Conservation (phyloP, 2,113 vertebrate genomes). For the Myotis yumanensis region DNA sequence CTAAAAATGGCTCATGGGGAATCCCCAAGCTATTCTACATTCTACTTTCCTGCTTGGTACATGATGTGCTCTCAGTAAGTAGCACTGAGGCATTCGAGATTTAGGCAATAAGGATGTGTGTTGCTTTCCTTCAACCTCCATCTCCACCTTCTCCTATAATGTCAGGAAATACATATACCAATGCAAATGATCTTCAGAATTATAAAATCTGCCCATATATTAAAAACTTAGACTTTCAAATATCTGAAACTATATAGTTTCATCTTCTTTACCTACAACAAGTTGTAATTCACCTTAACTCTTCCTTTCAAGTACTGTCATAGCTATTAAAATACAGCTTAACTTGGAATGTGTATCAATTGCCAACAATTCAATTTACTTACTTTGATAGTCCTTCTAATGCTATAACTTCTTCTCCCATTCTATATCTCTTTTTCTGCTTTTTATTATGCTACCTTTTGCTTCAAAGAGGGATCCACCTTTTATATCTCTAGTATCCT, state of each 20-base stretch:
- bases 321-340: not conserved
- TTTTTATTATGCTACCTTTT: slow-evolving; percentile 92
- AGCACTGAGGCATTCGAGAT: not conserved
- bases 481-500: slow-evolving; percentile 79
- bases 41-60: not conserved
- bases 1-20: not conserved
- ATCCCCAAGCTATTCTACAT: not conserved
- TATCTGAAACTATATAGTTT: not conserved
- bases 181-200: not conserved
- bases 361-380: not conserved
- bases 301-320: not conserved
- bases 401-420: slow-evolving; percentile 90
- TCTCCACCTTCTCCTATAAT: not conserved
- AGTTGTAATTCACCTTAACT: not conserved
- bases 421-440: slow-evolving; percentile 90
- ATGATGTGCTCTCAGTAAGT: not conserved
- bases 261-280: not conserved
- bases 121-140: not conserved
- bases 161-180: not conserved
- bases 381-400: slow-evolving; percentile 90
- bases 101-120: not conserved
- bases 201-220: not conserved
- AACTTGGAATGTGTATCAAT: not conserved
- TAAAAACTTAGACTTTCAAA: not conserved
- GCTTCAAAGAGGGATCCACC: slow-evolving; percentile 86